Evolutionary conservation across 2,888 invertebrate species (phyloP).

Genomic region (Aporophyla lueneburgensis): DNA sequence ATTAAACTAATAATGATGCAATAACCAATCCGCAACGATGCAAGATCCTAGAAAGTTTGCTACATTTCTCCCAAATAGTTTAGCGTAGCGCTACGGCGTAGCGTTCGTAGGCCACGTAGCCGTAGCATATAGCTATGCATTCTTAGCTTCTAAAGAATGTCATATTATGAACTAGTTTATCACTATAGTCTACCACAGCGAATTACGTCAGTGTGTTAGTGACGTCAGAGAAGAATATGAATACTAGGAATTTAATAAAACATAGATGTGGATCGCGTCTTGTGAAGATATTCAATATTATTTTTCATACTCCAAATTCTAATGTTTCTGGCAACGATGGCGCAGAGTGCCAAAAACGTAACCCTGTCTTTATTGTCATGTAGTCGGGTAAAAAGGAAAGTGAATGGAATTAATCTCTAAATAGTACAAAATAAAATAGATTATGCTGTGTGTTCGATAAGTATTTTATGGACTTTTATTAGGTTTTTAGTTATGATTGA

Average conservation of each 20-base stretch:
- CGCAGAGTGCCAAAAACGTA: too few relatives aligned
- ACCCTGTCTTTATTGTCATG: too few relatives aligned
- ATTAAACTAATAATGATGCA: neutral
- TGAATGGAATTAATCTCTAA: neutral
- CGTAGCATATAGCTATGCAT: neutral
- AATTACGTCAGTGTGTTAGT: constrained; percentile 22
- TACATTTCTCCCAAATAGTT: constrained; percentile 3
- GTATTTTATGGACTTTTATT: neutral
- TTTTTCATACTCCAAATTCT: constrained; percentile 14
- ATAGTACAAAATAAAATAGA: neutral
- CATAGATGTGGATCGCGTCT: neutral
- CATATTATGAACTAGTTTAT: constrained; percentile 28
- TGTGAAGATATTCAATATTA: constrained; percentile 3
- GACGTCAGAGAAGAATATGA: constrained; percentile 39
- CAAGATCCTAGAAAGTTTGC: neutral
- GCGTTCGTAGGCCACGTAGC: constrained; percentile 22
- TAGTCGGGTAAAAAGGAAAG: neutral
- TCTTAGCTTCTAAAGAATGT: constrained; percentile 29
- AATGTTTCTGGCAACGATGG: neutral
- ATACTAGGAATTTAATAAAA: constrained; percentile 58
- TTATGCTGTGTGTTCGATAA: neutral
- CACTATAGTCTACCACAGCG: neutral
- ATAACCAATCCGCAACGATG: neutral
- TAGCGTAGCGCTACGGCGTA: constrained; percentile 36
- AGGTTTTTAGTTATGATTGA: neutral